phyloP scores from a whole-genome alignment of 2,797 vertebrate species.

The Melanotaenia maccullochi region DNA sequence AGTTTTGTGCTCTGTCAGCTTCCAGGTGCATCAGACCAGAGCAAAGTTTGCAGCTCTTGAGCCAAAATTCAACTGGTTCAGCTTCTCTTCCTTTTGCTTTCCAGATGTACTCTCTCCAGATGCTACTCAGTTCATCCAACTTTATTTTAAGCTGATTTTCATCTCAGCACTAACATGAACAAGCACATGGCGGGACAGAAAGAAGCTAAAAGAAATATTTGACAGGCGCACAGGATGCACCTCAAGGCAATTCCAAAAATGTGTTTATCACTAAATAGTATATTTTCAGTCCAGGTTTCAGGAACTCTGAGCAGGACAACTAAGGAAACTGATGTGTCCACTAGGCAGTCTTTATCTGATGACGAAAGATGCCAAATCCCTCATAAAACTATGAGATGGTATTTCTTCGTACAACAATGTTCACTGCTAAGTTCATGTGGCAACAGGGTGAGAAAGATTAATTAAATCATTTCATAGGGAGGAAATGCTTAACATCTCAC shows the following conservation, averaged over 20 bases:
- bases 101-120: constrained; percentile 70
- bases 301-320: constrained; percentile 47
- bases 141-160: constrained; percentile 65
- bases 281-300: constrained; percentile 48
- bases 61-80: constrained; percentile 41
- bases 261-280: constrained; percentile 58
- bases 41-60: constrained; percentile 13
- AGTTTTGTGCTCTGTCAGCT: constrained; percentile 40
- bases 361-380: constrained; percentile 58
- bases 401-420: constrained; percentile 51
- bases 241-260: constrained; percentile 53
- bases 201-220: constrained; percentile 46
- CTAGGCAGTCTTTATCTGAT: constrained; percentile 53
- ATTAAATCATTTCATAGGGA: constrained; percentile 20
- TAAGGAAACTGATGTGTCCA: constrained; percentile 59
- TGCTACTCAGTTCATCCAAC: constrained; percentile 56
- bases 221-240: constrained; percentile 59
- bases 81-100: constrained; percentile 45
- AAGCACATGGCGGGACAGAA: constrained; percentile 33
- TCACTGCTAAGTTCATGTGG: constrained; percentile 30
- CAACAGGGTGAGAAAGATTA: constrained; percentile 37
- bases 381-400: constrained; percentile 59
- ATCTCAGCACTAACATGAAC: constrained; percentile 66
- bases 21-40: constrained; percentile 27
- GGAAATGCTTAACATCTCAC: constrained; percentile 69